A percentile compares a stretch with the other conserved stretches of the same genome.
Conservation (phyloP, 2,797 vertebrate species). For the Alauda arvensis region DNA sequence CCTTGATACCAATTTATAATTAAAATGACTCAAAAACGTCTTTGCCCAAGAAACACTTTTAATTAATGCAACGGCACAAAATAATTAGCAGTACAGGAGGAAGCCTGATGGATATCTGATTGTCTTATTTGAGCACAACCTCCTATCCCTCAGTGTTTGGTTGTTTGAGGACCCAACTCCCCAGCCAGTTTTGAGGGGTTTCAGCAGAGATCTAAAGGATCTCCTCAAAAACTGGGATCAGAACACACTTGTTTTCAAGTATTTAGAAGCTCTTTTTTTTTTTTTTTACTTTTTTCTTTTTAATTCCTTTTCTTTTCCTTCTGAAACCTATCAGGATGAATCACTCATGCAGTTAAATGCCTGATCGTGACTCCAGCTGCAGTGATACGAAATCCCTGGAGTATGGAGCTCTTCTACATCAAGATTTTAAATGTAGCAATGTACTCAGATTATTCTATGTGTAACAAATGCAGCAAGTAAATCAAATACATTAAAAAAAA, state of each 20-base stretch:
- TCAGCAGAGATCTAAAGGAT: not conserved
- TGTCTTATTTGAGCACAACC: not conserved
- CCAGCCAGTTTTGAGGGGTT: not conserved
- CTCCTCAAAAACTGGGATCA: not conserved
- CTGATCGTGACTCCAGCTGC: slow-evolving; percentile 48
- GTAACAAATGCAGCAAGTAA: slow-evolving; percentile 24
- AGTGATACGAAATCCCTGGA: slow-evolving; percentile 37
- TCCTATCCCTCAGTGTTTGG: not conserved
- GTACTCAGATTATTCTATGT: not conserved
- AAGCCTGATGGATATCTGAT: not conserved
- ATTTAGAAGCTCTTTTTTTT: not conserved
- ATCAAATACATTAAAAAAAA: not conserved
- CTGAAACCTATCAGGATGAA: not conserved
- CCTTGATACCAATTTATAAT: slow-evolving; percentile 15
- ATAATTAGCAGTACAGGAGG: not conserved
- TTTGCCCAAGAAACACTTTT: slow-evolving; percentile 23
- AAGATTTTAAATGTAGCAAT: not conserved
- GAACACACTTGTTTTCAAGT: not conserved
- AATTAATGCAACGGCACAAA: slow-evolving; percentile 19
- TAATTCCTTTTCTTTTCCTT: not conserved
- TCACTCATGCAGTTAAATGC: slow-evolving; percentile 31
- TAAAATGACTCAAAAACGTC: slow-evolving; percentile 9
- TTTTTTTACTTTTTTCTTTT: rapidly evolving
- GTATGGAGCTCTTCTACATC: not conserved
- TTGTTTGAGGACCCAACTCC: not conserved